phyloP scores from a whole-genome alignment of 2,113 vertebrate species.

The Anser cygnoides region DNA sequence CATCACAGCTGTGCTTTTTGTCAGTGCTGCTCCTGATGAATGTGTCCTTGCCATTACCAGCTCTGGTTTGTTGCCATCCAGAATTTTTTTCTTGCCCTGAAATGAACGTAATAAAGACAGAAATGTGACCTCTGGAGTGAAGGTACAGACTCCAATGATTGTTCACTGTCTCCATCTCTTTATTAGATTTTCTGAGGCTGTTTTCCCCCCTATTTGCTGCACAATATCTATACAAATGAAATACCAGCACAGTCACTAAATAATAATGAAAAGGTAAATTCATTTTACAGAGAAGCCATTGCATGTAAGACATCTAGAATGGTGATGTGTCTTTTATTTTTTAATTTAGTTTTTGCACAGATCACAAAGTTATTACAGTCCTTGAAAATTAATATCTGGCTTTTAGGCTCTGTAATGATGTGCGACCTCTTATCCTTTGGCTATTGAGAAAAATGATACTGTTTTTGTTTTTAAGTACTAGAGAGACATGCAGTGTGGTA shows the following conservation, averaged over 20 bases:
- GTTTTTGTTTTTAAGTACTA: conserved; percentile 14
- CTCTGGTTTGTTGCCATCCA: conserved; percentile 1
- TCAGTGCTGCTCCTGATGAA: not conserved
- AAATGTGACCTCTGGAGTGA: conserved; percentile 63
- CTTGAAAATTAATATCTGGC: conserved; percentile 73
- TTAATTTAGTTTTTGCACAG: conserved; percentile 18
- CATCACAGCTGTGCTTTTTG: not conserved
- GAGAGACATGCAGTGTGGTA: not conserved
- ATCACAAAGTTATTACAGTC: conserved; percentile 63
- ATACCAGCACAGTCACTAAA: conserved; percentile 78
- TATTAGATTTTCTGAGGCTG: conserved; percentile 74
- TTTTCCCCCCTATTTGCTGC: conserved; percentile 44
- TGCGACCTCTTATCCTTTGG: conserved; percentile 66
- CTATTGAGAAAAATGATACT: conserved; percentile 56
- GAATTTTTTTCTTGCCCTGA: conserved; percentile 22
- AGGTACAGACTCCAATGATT: conserved; percentile 70
- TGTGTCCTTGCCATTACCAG: not conserved
- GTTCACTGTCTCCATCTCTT: conserved; percentile 71
- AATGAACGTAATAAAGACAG: conserved; percentile 59
- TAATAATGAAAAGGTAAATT: conserved; percentile 83
- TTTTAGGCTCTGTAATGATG: conserved; percentile 47
- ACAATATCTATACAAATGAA: conserved; percentile 83
- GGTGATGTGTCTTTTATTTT: conserved; percentile 48
- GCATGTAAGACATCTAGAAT: conserved; percentile 74
- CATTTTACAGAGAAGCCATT: conserved; percentile 72